These are phyloP conservation scores for Drosophila mayaguana DNA, from an alignment of 2,888 invertebrate species.

Conservation along the genomic window DNA sequence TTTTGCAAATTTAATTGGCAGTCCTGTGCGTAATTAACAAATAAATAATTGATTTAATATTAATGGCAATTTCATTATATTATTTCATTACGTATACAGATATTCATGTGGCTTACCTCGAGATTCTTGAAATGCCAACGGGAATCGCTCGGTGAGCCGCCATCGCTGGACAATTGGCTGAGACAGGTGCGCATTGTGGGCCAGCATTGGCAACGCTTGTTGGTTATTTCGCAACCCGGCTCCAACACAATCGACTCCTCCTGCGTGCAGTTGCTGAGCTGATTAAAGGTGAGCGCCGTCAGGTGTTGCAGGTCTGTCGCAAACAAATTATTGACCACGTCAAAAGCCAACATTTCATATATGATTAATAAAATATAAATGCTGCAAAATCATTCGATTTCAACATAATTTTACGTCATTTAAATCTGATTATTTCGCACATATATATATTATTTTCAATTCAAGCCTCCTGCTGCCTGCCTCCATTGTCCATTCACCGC, in stretches of 20 bases:
- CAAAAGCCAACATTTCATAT: constrained; percentile 2
- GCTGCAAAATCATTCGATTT: neutral
- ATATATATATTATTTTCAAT: constrained; percentile 1
- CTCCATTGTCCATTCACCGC: too few relatives aligned
- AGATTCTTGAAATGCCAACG: constrained; percentile 85
- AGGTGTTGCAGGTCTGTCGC: constrained; percentile 81
- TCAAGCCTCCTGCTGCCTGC: neutral
- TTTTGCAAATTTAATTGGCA: constrained; percentile 85
- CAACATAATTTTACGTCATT: neutral
- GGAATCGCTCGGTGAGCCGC: constrained; percentile 77
- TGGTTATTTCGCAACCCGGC: constrained; percentile 85
- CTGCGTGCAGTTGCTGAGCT: constrained; percentile 83
- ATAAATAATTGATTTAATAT: neutral
- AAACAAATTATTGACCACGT: constrained; percentile 16
- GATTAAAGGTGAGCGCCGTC: constrained; percentile 72
- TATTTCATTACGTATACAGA: too few relatives aligned
- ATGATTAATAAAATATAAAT: neutral
- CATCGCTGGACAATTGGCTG: constrained; percentile 72
- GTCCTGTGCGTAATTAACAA: constrained; percentile 68
- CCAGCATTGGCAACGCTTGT: constrained; percentile 85
- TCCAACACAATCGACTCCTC: constrained; percentile 83
- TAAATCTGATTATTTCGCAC: neutral
- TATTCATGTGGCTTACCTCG: constrained; percentile 72
- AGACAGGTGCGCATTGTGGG: constrained; percentile 83
- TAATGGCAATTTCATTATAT: neutral